Base-by-base conservation (phyloP, 1,140 invertebrate genomes). In the Drosophila suzukii region DNA sequence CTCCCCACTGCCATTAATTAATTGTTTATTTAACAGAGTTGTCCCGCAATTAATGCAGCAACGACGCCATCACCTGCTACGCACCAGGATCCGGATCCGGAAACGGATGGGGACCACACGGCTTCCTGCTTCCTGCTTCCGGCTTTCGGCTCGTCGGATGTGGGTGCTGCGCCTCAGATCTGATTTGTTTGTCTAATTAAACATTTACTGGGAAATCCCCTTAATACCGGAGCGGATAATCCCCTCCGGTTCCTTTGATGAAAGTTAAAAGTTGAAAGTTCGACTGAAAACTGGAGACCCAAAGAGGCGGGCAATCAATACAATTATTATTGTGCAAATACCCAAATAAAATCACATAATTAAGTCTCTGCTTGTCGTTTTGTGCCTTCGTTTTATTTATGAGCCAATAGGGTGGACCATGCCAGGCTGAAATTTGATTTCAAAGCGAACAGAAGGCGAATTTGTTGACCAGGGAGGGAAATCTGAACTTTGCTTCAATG, bases 1-100 rank as follows among this genome's bases (percentile, higher is more conserved):
- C 32, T 61, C 59, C 44, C 34, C 30, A n/a, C 11, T 27, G 47
- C 41, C 51, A 49, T 72, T 72, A 72, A 72, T 72, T 71, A 72
- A 72, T 72, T 71, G 66, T 71, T 72, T 72, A 72, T 72, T 72
- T 72, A 72, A 71, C 65, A 71, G 44, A 53, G 27, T 66, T 66
- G 65, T 6, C 46, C 46, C 46, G 61, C 63, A 67, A 50, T 65
- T 65, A 67, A 65, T 67, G 59, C 63, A 67, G 43, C 60, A 15
- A 36, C 38, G 24, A 27, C 12, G 24, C 20, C 62, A 36, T 30
- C 62, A 63, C 62, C 58, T 66, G 63, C 30, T 65, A 34, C 43
- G 24, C n/a, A 10, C 38, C 32, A 34, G 61, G 32, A 38, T 54
- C 1, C 15, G 59, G 38, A 15, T 10, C n/a, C 15, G 15, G 6